A percentile compares a stretch with the other conserved stretches of the same genome.
phyloP scores from a whole-genome alignment of 2,797 vertebrate genomes.

The Bradypodion ventrale region DNA sequence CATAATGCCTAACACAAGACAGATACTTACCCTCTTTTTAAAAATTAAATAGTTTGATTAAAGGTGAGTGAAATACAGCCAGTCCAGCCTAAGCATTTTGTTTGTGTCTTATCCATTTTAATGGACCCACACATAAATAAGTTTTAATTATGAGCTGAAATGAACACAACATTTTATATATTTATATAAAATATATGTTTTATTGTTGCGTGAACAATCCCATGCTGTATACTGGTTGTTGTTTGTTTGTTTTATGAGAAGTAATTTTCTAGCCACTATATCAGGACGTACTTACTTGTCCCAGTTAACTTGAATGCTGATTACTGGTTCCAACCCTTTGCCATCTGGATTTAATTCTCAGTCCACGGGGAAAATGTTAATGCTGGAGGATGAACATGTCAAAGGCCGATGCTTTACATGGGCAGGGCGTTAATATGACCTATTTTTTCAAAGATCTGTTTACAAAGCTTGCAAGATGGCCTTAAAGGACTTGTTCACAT shows the following conservation, averaged over 20 bases:
- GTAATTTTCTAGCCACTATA: not conserved
- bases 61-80: not conserved
- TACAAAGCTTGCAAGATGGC: not conserved
- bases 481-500: not conserved
- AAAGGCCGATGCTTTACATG: not conserved
- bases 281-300: not conserved
- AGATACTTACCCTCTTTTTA: no score
- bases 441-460: slow-evolving; percentile 3
- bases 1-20: not conserved
- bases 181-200: no score
- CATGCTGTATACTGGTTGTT: not conserved
- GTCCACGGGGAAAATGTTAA: not conserved
- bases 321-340: not conserved
- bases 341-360: slow-evolving; percentile 18
- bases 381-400: not conserved
- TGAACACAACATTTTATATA: no score
- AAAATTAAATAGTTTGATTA: not conserved
- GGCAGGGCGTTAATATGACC: not conserved
- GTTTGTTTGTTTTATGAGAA: not conserved
- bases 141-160: not conserved
- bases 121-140: not conserved
- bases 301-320: not conserved
- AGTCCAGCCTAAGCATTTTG: not conserved
- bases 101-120: not conserved
- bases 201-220: not conserved